Evolutionary conservation across 1,140 invertebrate genomes (phyloP).

Genomic region (Lepidurus couesii): DNA sequence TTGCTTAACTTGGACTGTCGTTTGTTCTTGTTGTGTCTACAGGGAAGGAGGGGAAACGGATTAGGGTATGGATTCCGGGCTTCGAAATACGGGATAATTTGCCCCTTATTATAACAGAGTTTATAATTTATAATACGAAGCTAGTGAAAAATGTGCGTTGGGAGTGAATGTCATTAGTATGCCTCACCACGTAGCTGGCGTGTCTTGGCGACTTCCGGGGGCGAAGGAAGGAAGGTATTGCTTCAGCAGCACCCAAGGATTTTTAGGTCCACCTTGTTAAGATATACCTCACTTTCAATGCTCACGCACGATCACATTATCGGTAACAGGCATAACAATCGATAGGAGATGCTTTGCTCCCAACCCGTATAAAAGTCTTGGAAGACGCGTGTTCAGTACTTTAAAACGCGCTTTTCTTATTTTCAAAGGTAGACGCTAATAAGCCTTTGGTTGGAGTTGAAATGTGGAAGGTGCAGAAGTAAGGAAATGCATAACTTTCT

Average conservation of each 20-base stretch:
- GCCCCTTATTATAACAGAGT: no score
- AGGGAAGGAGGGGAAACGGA: no score
- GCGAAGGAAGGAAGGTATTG: conserved; percentile 3
- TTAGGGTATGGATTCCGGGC: no score
- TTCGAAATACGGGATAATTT: no score
- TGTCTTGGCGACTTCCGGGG: conserved; percentile 18
- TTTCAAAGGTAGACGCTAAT: not conserved
- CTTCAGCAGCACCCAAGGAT: not conserved
- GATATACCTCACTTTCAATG: not conserved
- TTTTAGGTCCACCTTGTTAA: not conserved
- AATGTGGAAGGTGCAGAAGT: no score
- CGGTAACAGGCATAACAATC: conserved; percentile 11
- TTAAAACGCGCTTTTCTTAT: not conserved
- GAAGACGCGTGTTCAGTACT: not conserved
- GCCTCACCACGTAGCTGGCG: not conserved
- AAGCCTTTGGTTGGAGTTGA: no score
- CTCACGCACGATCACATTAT: not conserved
- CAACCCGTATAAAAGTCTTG: not conserved
- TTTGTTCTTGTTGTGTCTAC: no score
- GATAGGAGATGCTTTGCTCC: not conserved
- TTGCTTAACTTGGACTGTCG: no score
- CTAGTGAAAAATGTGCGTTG: not conserved
- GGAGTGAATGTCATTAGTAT: not conserved
- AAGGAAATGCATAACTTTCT: no score
- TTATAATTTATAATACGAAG: not conserved